Conservation (phyloP, 2,113 vertebrate genomes). For the Trogon surrucura region DNA sequence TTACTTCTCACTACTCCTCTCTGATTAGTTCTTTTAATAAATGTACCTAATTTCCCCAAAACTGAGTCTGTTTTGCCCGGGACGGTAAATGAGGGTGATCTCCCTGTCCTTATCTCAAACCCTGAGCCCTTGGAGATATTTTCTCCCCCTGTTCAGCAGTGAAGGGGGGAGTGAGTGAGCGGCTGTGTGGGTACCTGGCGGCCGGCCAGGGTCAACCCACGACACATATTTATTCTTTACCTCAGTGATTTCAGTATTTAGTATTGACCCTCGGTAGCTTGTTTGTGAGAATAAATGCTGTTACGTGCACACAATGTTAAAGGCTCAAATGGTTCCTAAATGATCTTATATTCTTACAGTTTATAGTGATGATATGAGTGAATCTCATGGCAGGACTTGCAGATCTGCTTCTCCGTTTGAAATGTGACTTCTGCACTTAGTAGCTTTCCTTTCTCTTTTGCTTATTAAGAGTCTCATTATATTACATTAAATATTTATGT, state of each 20-base stretch:
- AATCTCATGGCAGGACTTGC: not conserved
- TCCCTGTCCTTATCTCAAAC: no score
- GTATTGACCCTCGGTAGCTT: not conserved
- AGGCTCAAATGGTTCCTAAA: not conserved
- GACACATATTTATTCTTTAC: not conserved
- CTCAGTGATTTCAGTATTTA: not conserved
- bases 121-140: no score
- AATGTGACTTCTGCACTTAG: conserved; percentile 13
- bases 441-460: not conserved
- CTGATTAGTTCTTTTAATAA: no score
- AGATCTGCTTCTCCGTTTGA: not conserved
- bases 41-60: no score
- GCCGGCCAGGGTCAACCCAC: no score
- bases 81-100: no score
- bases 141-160: no score
- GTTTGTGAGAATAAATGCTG: not conserved
- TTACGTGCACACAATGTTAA: not conserved
- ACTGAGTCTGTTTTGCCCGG: no score
- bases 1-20: no score
- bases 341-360: not conserved
- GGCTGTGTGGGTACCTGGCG: no score
- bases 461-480: not conserved
- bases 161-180: no score
- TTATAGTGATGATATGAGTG: not conserved
- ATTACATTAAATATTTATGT: conserved; percentile 47